These are phyloP conservation scores for Actinopyga echinites DNA, from an alignment of 53 echinoderm and acorn worm genomes.

Conservation along the genomic window DNA sequence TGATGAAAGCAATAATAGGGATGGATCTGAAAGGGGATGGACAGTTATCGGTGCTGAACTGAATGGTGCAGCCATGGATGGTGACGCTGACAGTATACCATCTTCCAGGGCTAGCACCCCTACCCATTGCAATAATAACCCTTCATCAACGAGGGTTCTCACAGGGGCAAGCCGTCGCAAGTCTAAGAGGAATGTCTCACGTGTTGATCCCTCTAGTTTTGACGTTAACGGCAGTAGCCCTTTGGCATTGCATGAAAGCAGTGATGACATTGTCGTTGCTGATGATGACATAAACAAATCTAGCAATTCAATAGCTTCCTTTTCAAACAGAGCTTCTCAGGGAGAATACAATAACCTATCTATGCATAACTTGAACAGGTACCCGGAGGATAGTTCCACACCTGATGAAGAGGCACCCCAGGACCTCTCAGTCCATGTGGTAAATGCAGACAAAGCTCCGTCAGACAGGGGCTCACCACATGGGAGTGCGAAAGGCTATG, in stretches of 20 bases:
- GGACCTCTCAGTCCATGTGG: conserved; percentile 23
- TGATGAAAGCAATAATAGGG: not conserved
- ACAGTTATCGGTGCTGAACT: conserved; percentile 14
- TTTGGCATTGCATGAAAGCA: not conserved
- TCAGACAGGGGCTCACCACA: conserved; percentile 16
- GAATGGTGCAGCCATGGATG: conserved; percentile 22
- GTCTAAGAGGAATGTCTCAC: conserved; percentile 56
- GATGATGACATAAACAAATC: not conserved
- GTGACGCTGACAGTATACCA: conserved; percentile 26
- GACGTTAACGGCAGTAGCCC: conserved; percentile 15
- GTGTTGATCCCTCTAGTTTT: conserved; percentile 29
- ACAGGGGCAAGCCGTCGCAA: conserved; percentile 90
- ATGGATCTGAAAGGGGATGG: not conserved
- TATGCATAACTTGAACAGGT: conserved; percentile 23
- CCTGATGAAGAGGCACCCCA: conserved; percentile 10
- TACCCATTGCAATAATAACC: conserved; percentile 43
- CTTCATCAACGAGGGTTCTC: conserved; percentile 60
- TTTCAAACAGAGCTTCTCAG: conserved; percentile 11
- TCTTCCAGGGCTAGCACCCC: conserved; percentile 45
- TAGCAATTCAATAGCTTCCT: conserved; percentile 25
- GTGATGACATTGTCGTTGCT: not conserved
- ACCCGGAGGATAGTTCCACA: not conserved
- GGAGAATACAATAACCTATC: conserved; percentile 3
- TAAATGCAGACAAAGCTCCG: not conserved
- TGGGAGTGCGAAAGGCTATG: conserved; percentile 16